These are phyloP conservation scores for Stratiomys singularior DNA, from an alignment of 2,888 invertebrate species.

Conservation along the genomic window DNA sequence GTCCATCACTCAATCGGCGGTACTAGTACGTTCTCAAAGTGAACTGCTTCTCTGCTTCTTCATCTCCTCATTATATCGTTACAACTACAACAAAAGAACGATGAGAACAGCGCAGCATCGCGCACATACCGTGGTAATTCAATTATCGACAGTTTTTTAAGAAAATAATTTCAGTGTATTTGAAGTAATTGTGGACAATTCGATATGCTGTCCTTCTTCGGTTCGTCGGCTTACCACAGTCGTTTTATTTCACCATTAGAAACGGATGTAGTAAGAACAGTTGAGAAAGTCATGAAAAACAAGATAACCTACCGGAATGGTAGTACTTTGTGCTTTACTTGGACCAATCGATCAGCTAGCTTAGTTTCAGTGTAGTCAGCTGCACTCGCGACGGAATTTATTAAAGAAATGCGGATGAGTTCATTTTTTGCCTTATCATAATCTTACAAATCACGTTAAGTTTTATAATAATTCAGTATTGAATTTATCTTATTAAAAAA, in stretches of 20 bases:
- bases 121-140: slow-evolving; percentile 42
- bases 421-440: too few relatives aligned
- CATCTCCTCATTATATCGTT: not conserved
- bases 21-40: not conserved
- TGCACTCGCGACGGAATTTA: too few relatives aligned
- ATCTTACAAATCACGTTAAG: too few relatives aligned
- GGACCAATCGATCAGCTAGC: too few relatives aligned
- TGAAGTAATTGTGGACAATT: slow-evolving; percentile 37
- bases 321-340: not conserved
- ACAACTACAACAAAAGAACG: not conserved
- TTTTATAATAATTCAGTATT: too few relatives aligned
- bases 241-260: slow-evolving; percentile 16
- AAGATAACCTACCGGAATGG: slow-evolving; percentile 15
- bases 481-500: too few relatives aligned
- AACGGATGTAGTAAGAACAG: slow-evolving; percentile 42
- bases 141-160: slow-evolving; percentile 44
- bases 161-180: slow-evolving; percentile 35
- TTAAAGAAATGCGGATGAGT: too few relatives aligned
- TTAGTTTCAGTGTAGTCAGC: too few relatives aligned
- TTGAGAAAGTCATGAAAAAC: slow-evolving; percentile 24
- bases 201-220: slow-evolving; percentile 44
- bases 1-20: slow-evolving; percentile 13
- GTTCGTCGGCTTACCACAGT: slow-evolving; percentile 35
- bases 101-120: not conserved
- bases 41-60: not conserved